Base-by-base conservation (phyloP, 2,888 invertebrate species). In the Sturmia bella region DNA sequence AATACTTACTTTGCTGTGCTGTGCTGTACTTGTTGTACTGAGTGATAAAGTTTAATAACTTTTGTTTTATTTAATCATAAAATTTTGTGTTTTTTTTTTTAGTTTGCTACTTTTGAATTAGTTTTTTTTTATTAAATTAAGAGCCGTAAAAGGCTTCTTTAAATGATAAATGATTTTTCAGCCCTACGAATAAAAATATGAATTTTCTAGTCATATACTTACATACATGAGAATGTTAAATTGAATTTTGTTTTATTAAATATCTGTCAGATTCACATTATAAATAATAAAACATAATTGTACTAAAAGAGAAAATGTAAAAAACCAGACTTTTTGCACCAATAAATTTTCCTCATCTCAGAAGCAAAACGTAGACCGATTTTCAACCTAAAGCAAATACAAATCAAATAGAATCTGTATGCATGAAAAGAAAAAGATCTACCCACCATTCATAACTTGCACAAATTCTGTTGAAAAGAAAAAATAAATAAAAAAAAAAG, bases 391-490 rank as follows among this genome's bases (percentile, higher is more conserved):
- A n/a, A 56, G 39, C 15, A 15, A 17, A 64, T 45, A 13, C n/a
- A 59, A 32, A 27, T 17, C 5, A 37, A 0, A 50, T 24, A 24
- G 3, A 15, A 24, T 27, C 7, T 12, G 4, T 17, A 11, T 43
- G 17, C 11, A n/a, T 15, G n/a, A 69, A 21, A 50, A 39, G 7
- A 12, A 48, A 50, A 3, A 17, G 3, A 13, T n/a, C 17, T 11
- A 61, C 17, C 19, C 24, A 76, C 76, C 76, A 45, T 76, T 76
- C 76, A 76, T 76, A 3, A 97, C 96, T 91, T 96, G 96, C 93
- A 97, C 95, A 92, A 97, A 97, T 93, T 97, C 97, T 97, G 93
- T 75, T 93, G 93, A 85, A 5, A 39, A 21, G 61, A 39, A 24
- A 5, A 50, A 64, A 24, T 41, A 21, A 41, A 3, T 48, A n/a